Evolutionary conservation across 2,888 invertebrate species (phyloP).

Genomic region (Cheilosia scutellata): DNA sequence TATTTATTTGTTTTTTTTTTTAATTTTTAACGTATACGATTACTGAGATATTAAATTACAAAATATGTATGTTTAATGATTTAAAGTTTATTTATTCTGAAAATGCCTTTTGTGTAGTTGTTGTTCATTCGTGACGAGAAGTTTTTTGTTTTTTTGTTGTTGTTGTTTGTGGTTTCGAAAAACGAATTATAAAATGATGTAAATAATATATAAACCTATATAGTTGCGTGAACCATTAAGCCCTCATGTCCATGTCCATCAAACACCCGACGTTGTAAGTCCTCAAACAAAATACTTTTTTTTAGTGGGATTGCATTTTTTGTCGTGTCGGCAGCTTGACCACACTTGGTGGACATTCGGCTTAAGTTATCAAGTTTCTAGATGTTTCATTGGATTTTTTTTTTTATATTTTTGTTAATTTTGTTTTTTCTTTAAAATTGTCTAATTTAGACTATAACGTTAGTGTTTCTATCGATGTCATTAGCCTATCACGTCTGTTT

Average conservation of each 20-base stretch:
- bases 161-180: slow-evolving; percentile 1
- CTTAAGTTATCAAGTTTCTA: slow-evolving; percentile 10
- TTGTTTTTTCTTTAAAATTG: slow-evolving; percentile 41
- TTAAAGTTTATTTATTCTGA: slow-evolving; percentile 63
- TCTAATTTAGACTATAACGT: slow-evolving; percentile 74
- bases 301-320: not conserved
- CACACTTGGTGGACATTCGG: not conserved
- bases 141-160: slow-evolving; percentile 3
- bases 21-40: slow-evolving; percentile 6
- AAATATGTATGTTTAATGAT: slow-evolving; percentile 46
- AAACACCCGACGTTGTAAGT: not conserved
- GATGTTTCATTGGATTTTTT: slow-evolving; percentile 38
- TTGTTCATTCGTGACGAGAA: slow-evolving; percentile 38
- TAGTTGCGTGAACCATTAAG: slow-evolving; percentile 10
- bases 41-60: slow-evolving; percentile 60
- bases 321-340: not conserved
- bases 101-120: slow-evolving; percentile 70
- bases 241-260: not conserved
- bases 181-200: slow-evolving; percentile 24
- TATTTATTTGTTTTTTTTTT: slow-evolving; percentile 11
- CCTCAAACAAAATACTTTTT: not conserved
- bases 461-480: slow-evolving; percentile 54
- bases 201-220: slow-evolving; percentile 36
- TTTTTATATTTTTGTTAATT: slow-evolving; percentile 24
- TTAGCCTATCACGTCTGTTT: slow-evolving; percentile 83